Evolutionary conservation across 1,140 invertebrate genomes (phyloP), one percentile per base, ranked within the genome.

Genomic region (Megalonaias nervosa): DNA sequence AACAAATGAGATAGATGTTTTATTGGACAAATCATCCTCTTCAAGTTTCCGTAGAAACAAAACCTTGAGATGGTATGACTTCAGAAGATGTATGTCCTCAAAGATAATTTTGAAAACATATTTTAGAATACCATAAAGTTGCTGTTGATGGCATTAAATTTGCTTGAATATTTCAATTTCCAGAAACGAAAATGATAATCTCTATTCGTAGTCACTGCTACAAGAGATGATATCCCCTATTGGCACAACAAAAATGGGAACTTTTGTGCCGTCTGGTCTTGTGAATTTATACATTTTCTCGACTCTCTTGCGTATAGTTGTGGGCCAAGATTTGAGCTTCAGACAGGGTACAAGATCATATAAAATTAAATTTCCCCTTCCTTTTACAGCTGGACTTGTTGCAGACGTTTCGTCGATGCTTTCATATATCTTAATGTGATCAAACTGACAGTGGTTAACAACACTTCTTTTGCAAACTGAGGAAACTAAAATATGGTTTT

Each of bases 21-120:
- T 55, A 15, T 68, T 17, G 16, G 26, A 4, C 15, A 68, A 56
- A 56, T 68, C 48, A 31, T 68, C 67, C 9, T 68, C 48, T 68
- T 68, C 67, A 56, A 68, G 67, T 56, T 16, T 56, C 23, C 67
- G 1, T 56, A 68, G 48, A 68, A 68, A 68, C 48, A 68, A 68
- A 16, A 68, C 58, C 26, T 68, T 68, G 3, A 68, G 6, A 56
- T 68, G 67, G 19, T 68, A 68, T 57, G 67, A 57, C 11, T 26
- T 48, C 0, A 68, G 57, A 19, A 68, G 67, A 3, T 56, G 55
- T 12, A 56, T 13, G 0, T 68, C 23, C 15, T 68, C 67, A 19
- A 68, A 68, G 14, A 68, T 15, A 56, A n/a, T 55, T 68, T 68
- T 68, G 57, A 68, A 68, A 19, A 68, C 38, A 23, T 68, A 68